Evolutionary conservation across 2,113 vertebrate genomes (phyloP).

Genomic region (Leucopsar rothschildi): DNA sequence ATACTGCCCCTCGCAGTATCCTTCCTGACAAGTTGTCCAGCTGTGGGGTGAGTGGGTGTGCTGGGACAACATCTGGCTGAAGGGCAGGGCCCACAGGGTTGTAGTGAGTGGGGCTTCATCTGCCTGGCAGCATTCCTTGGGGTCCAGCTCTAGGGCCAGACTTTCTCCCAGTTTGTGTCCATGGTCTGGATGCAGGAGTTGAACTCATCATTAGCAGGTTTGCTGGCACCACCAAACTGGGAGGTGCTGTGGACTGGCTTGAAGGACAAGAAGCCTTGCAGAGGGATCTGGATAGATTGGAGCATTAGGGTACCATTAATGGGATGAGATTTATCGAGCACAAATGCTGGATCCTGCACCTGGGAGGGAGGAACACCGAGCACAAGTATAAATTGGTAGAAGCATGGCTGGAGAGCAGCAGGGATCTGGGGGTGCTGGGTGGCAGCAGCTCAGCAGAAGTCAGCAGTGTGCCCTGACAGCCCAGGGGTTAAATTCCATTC

Average conservation of each 20-base stretch:
- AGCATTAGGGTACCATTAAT: neutral
- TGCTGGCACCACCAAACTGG: neutral
- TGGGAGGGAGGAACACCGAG: rapidly evolving
- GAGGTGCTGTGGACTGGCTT: neutral
- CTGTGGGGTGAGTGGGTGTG: neutral
- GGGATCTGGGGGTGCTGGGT: neutral
- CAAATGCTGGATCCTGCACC: neutral
- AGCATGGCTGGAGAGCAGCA: neutral
- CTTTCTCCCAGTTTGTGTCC: neutral
- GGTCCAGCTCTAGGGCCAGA: neutral
- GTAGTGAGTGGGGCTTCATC: neutral
- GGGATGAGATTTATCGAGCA: neutral
- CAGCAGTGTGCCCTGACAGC: neutral
- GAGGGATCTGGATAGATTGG: neutral
- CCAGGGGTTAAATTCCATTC: neutral
- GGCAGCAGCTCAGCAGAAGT: neutral
- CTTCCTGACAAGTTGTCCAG: neutral
- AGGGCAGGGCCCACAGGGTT: neutral
- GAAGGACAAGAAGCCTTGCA: neutral
- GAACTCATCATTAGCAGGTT: neutral
- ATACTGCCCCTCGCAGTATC: neutral
- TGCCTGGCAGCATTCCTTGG: neutral
- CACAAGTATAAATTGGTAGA: neutral
- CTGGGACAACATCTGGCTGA: neutral
- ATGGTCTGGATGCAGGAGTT: neutral